Conservation (phyloP, 2,888 invertebrate genomes). For the Smittia aterrima region DNA sequence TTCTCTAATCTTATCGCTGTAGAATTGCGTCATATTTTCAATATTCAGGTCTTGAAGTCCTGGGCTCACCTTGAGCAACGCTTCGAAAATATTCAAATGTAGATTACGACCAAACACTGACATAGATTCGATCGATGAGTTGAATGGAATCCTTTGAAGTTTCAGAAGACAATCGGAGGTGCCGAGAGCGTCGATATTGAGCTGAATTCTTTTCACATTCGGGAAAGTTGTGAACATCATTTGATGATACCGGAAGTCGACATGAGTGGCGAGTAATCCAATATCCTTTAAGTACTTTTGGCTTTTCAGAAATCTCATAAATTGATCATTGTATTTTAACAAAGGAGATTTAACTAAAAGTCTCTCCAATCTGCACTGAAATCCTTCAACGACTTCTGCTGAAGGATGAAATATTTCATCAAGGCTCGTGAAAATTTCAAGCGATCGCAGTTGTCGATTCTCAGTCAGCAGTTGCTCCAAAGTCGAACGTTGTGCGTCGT, state of each 20-base stretch:
- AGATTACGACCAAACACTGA: neutral
- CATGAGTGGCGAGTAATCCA: neutral
- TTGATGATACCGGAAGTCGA: neutral
- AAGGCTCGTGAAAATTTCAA: neutral
- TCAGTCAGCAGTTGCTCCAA: neutral
- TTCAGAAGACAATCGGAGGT: neutral
- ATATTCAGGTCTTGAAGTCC: neutral
- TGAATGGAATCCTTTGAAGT: neutral
- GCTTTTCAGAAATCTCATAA: neutral
- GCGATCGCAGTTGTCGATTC: neutral
- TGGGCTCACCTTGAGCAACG: neutral
- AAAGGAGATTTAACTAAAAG: neutral
- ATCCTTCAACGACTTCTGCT: neutral
- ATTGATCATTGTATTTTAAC: neutral
- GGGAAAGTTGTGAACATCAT: constrained; percentile 16
- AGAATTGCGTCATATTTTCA: neutral
- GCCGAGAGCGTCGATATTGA: neutral
- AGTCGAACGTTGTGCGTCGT: neutral
- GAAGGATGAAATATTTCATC: neutral
- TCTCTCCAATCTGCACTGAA: neutral
- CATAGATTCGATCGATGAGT: neutral
- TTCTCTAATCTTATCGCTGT: neutral
- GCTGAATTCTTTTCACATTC: neutral
- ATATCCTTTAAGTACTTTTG: neutral
- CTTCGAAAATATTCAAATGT: constrained; percentile 6